Evolutionary conservation across 2,888 invertebrate genomes (phyloP), one percentile per base, ranked within the genome.

Genomic region (Phortica magna): DNA sequence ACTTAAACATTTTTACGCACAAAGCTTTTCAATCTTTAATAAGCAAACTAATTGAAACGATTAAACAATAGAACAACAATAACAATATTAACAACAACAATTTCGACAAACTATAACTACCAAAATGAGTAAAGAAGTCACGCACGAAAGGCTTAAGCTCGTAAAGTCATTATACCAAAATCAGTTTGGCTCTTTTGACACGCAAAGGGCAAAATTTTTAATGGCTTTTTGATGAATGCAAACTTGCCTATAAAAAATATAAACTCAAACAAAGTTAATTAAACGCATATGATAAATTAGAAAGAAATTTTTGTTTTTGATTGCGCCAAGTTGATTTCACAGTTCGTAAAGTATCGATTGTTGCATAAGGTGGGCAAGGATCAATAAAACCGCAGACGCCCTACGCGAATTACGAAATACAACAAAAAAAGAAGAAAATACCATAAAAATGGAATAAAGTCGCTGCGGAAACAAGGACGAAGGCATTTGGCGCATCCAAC

Each of bases 231-330:
- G 73, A 75, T 79, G 79, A 53, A 68, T 41, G 43, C 19, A 55
- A 71, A 65, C 2, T 41, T 22, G 19, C 22, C 7, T 10, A 57
- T 4, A 31, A 73, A 59, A 57, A 79, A 7, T 19, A 71, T 59
- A 42, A 79, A 59, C 59, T 59, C 19, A 9, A 19, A 80, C 80
- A 79, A 83, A 82, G 76, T 77, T 81, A 83, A 83, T 83, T 83
- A 83, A 78, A 75, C 77, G 67, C 78, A 64, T 72, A 76, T 80
- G 86, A 84, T 86, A 81, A 80, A 79, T 31, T 43, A 19, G 22
- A 22, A 42, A 19, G 53, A 71, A 71, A 5, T 43, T 43, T 70
- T 22, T 31, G 2, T 43, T 43, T 70, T 22, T 31, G 22, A 43
- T 19, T 48, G 43, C 22, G 42, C 55, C 55, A 53, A 77, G 55